Evolutionary conservation across 1,140 invertebrate species (phyloP), one percentile per base, ranked within the genome.

Genomic region (Heliothis virescens): DNA sequence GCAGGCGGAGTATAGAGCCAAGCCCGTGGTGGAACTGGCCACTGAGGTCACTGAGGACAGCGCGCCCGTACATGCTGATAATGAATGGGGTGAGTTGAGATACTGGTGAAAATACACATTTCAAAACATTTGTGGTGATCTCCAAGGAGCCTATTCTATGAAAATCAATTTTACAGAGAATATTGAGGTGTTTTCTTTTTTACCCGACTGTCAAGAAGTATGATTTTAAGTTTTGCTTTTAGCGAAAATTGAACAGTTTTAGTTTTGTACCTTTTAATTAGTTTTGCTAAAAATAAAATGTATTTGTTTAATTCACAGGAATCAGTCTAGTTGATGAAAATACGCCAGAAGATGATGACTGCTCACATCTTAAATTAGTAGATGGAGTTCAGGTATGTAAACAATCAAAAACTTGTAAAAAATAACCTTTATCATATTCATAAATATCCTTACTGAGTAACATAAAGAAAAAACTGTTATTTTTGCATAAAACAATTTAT

Each of bases 61-160:
- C 65, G 90, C 90, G 65, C 96, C 97, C 0, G 74, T 98, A 13
- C 98, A 99, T 88, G 97, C 98, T 87, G 97, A 98, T 62, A 99
- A 99, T 95, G 97, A 98, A 79, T 99, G 98, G 98, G 98, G 98
- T 96, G 96, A 65, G 67, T 69, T 67, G 47, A 60, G 10, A 73
- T 52, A 7, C 34, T 41, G 34, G 34, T 0, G 34, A 41, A 9
- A 41, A 41, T 26, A 26, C 21, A 1, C 1, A 26, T 26, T 26
- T 26, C 1, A 26, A 2, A 26, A 26, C 21, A 26, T 26, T 26
- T 26, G 21, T 26, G 21, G 1, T 26, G 21, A 26, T 26, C 21
- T 26, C 2, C 21, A 26, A 26, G 21, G 21, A 26, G 2, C 21
- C 21, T 26, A 26, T 26, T 26, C 21, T 26, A 26, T 26, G 1